Conservation (phyloP, 1,140 invertebrate species). For the Cecropterus lyciades region DNA sequence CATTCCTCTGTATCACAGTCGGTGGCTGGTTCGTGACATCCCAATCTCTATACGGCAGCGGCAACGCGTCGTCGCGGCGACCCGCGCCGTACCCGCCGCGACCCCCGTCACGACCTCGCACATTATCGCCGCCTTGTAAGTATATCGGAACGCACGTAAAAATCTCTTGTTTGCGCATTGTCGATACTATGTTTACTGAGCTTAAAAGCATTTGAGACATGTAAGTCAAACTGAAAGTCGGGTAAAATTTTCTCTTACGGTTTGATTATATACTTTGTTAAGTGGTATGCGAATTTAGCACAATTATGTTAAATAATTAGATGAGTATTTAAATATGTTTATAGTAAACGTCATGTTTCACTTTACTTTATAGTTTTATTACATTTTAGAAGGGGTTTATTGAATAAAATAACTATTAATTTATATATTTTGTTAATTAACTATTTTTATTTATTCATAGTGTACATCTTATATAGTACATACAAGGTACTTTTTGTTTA, state of each 20-base stretch:
- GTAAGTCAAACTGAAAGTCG: neutral
- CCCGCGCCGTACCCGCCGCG: slow-evolving; percentile 79
- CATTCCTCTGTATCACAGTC: slow-evolving; percentile 47
- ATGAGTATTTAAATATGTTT: neutral
- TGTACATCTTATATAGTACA: too few relatives aligned
- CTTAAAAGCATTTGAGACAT: slow-evolving; percentile 16
- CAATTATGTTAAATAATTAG: neutral
- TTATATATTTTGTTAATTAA: too few relatives aligned
- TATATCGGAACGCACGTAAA: slow-evolving; percentile 24
- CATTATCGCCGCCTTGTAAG: slow-evolving; percentile 78
- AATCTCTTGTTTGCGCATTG: slow-evolving; percentile 17
- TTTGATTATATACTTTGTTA: neutral
- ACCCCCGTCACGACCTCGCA: slow-evolving; percentile 75
- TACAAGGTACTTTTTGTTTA: too few relatives aligned
- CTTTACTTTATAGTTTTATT: too few relatives aligned
- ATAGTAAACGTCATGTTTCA: neutral
- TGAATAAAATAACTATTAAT: too few relatives aligned
- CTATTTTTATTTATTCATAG: too few relatives aligned
- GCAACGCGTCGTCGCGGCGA: slow-evolving; percentile 66
- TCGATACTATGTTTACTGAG: slow-evolving; percentile 13
- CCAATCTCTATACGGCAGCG: slow-evolving; percentile 74
- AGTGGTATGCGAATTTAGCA: neutral
- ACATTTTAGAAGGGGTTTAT: too few relatives aligned
- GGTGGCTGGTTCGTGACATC: slow-evolving; percentile 83
- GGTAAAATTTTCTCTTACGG: neutral